These are phyloP conservation scores for Spheniscus mendiculus DNA, from an alignment of 2,113 vertebrate genomes.

Conservation along the genomic window DNA sequence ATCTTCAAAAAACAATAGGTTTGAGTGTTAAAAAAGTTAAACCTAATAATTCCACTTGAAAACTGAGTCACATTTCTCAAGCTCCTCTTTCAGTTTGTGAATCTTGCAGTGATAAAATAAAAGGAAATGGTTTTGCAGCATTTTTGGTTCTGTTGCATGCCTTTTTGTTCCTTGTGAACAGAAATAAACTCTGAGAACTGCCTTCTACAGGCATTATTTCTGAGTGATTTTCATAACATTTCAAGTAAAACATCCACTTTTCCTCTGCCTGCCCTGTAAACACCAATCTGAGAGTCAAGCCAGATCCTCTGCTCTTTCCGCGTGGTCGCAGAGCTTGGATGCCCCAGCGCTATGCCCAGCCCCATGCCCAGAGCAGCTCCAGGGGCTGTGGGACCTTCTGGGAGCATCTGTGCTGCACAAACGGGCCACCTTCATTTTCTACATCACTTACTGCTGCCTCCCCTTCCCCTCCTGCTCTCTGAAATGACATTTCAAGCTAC, in stretches of 20 bases:
- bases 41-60: slow-evolving; percentile 1
- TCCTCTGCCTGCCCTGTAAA: slow-evolving; percentile 28
- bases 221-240: slow-evolving; percentile 33
- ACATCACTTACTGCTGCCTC: neutral
- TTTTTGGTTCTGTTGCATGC: neutral
- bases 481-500: neutral
- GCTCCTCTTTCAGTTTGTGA: neutral
- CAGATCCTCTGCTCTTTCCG: slow-evolving; percentile 10
- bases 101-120: neutral
- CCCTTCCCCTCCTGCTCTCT: neutral
- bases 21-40: neutral
- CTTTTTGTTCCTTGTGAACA: neutral
- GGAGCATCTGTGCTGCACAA: neutral
- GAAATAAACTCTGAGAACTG: slow-evolving; percentile 34
- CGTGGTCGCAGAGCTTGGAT: fast-evolving
- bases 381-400: neutral
- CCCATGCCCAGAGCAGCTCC: neutral
- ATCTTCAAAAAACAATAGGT: neutral
- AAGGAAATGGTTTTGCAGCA: slow-evolving; percentile 21
- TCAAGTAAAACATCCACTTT: slow-evolving; percentile 41
- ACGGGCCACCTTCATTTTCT: neutral
- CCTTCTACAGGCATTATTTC: slow-evolving; percentile 34
- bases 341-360: neutral
- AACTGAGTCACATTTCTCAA: neutral
- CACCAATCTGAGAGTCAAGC: slow-evolving; percentile 26